Conservation (phyloP, 2,113 vertebrate species). For the Stegostoma tigrinum region DNA sequence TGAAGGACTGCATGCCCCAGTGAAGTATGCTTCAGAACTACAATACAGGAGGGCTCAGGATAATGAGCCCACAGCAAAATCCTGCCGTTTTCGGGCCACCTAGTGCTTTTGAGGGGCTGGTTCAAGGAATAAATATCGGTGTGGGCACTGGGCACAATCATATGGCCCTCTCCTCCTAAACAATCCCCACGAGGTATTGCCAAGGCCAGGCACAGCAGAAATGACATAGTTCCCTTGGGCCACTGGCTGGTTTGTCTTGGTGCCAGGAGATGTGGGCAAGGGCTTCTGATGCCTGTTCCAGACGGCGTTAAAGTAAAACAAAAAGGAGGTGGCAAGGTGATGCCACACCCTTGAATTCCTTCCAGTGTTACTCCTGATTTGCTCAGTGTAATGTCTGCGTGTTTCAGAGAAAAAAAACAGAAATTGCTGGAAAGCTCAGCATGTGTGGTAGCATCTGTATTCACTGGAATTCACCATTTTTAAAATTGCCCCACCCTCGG, state of each 20-base stretch:
- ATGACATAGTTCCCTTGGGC: neutral
- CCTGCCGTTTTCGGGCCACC: neutral
- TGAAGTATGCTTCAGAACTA: neutral
- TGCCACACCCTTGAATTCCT: neutral
- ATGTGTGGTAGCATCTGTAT: too few relatives aligned
- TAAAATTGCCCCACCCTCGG: too few relatives aligned
- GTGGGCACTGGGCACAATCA: too few relatives aligned
- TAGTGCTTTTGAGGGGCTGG: neutral
- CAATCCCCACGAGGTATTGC: neutral
- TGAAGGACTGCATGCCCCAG: neutral
- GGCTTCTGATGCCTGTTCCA: neutral
- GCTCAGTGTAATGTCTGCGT: too few relatives aligned
- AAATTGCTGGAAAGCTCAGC: too few relatives aligned
- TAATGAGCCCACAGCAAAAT: neutral
- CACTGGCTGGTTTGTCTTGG: neutral
- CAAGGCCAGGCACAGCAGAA: neutral
- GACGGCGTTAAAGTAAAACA: too few relatives aligned
- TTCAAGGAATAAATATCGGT: neutral
- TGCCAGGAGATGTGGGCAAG: neutral
- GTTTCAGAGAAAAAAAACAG: too few relatives aligned
- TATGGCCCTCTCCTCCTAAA: neutral
- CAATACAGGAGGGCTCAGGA: neutral
- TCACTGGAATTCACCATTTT: too few relatives aligned
- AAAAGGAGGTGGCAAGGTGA: too few relatives aligned
- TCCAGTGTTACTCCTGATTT: too few relatives aligned